These are phyloP conservation scores for Teinopalpus imperialis DNA, from an alignment of 2,888 invertebrate genomes.

Conservation along the genomic window DNA sequence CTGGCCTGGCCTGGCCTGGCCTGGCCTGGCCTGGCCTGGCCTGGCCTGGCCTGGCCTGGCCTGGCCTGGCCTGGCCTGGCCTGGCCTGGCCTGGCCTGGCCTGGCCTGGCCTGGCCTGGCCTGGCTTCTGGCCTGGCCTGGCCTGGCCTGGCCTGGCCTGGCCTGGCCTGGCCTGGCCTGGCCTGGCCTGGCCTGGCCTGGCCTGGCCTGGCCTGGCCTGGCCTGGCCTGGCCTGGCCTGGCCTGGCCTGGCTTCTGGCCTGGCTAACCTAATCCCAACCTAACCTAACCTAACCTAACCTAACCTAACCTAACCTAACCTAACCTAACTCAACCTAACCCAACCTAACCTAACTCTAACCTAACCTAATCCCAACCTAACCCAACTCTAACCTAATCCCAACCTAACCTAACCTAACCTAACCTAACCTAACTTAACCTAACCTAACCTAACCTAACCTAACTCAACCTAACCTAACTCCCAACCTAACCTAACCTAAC, in stretches of 20 bases:
- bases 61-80: constrained; percentile 26
- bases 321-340: constrained; percentile 30
- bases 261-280: background rate
- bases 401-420: constrained; percentile 16
- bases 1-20: constrained; percentile 19
- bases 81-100: constrained; percentile 21
- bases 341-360: constrained; percentile 29
- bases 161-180: constrained; percentile 20
- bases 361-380: constrained; percentile 28
- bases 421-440: constrained; percentile 17
- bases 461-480: constrained; percentile 3
- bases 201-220: constrained; percentile 24
- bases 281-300: constrained; percentile 30
- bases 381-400: constrained; percentile 16
- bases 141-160: constrained; percentile 17
- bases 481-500: background rate
- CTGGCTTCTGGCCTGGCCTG: constrained; percentile 7
- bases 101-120: constrained; percentile 20
- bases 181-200: constrained; percentile 16
- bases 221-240: constrained; percentile 20
- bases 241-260: constrained; percentile 2
- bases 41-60: constrained; percentile 24
- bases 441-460: constrained; percentile 14
- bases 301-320: constrained; percentile 30
- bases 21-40: constrained; percentile 21